Evolutionary conservation across 2,888 invertebrate species (phyloP), one percentile per base, ranked within the genome.

Genomic region (Acleris laterana): DNA sequence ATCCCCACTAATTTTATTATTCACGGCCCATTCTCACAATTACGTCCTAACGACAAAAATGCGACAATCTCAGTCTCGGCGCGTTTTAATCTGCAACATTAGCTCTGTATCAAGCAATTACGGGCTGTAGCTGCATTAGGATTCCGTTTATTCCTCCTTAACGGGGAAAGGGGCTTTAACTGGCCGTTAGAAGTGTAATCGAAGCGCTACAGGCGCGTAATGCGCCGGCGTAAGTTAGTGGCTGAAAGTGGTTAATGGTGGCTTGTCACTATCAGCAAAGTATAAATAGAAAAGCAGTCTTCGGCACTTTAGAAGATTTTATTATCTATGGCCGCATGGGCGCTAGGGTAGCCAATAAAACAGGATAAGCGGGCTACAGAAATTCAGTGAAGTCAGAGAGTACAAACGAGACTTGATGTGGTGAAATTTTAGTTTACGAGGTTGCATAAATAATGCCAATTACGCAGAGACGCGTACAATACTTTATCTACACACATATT

Each of bases 131-230:
- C 76, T 79, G 78, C 81, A 77, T 83, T 79, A 83, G 80, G 79
- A 82, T 81, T 79, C 77, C 80, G 81, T 82, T 83, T 82, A 84
- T 82, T 76, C 79, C 72, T 75, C 78, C 76, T 72, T 77, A 82
- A 81, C 74, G 81, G 75, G 78, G 75, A 76, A 75, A 75, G 75
- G 74, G 74, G 70, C 68, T 74, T 77, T 76, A 77, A 81, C 77
- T 77, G 79, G 72, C 80, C 77, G 80, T 84, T 83, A 80, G 69
- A 72, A 69, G 71, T 75, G 55, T 81, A 82, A 82, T 77, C 80
- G 76, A 73, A 77, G 74, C 70, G 73, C 72, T 74, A 74, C 74
- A 75, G 70, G 16, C 38, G 57, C 57, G 22, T 57, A 28, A 25
- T 25, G 25, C 13, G n/a, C 17, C 17, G 57, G 57, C 46, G 44